Percentiles rank a stretch among this genome's conserved stretches.
Evolutionary conservation across 2,888 invertebrate species (phyloP).

Genomic region (Chaitophorus viminalis): DNA sequence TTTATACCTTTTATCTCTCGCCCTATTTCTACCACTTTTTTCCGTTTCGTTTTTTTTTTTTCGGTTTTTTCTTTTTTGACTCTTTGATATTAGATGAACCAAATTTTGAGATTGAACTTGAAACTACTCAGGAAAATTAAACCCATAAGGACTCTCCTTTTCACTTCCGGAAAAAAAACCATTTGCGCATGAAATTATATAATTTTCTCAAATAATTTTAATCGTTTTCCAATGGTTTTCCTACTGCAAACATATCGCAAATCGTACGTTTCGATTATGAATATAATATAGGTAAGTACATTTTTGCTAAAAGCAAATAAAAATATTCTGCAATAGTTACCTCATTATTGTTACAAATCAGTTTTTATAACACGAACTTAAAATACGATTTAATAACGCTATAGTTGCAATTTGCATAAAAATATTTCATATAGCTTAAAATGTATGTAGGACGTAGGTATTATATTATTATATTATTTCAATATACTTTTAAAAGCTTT

Average conservation of each 20-base stretch:
- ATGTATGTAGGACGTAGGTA: background rate
- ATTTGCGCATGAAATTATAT: background rate
- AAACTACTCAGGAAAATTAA: conserved; percentile 38
- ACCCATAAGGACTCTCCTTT: background rate
- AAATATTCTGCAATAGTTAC: background rate
- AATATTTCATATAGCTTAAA: background rate
- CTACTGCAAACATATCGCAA: background rate
- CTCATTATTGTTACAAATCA: background rate
- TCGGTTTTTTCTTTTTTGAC: background rate
- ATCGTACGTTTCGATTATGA: background rate
- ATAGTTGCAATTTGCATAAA: background rate
- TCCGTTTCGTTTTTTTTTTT: background rate
- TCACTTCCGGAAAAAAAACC: background rate
- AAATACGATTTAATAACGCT: background rate
- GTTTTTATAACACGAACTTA: background rate
- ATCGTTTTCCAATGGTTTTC: background rate
- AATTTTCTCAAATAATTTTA: background rate
- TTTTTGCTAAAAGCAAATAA: background rate
- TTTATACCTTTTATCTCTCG: conserved; percentile 38
- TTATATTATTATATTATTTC: background rate
- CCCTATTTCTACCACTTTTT: background rate
- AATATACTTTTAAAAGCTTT: background rate
- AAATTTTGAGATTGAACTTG: conserved; percentile 4
- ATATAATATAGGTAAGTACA: background rate
- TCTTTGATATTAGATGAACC: background rate